Base-by-base conservation (phyloP, 2,797 vertebrate genomes). In the Sebastes oblongus region DNA sequence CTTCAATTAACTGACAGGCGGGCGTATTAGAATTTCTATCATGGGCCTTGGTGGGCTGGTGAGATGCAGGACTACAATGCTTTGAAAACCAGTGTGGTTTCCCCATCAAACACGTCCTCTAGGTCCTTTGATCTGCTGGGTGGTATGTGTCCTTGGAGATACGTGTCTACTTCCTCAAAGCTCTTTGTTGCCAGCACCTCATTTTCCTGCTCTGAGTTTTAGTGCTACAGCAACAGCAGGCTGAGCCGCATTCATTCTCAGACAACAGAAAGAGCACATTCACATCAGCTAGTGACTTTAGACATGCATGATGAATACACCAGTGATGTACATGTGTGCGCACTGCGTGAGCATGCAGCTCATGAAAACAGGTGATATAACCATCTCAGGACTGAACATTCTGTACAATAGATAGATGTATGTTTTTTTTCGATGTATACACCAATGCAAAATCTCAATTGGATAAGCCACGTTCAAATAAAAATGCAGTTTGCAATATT, bases 131-230 rank as follows among this genome's bases (percentile, higher is more conserved):
- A 95, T 95, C 91, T 93, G 91, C 90, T 80, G 92, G 93, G 93
- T 92, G 93, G 92, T 93, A 92, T 94, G 93, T 94, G 94, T 94
- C 94, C 94, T 95, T 95, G 94, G 93, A 94, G 93, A 95, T 93
- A 91, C 73, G 80, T 62, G 90, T 93, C 93, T 86, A 81, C 88
- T 91, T 93, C 89, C 90, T 93, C 92, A 90, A 91, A 92, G 89
- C 90, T 89, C 92, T 93, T 93, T 93, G 91, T 93, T 89, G 85
- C 90, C 84, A 55, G 77, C 86, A 85, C 86, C 90, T 94, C 88
- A 87, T 94, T 92, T 93, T 89, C 91, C 88, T 87, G 75, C 85
- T 60, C 87, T 64, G 88, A 88, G 85, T 82, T 89, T 90, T 80
- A 70, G 83, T 77, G 80, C 77, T 59, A 39, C 77, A 82, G 90